Evolutionary conservation across 2,113 vertebrate genomes (phyloP), one percentile per base, ranked within the genome.

Genomic region (Typhlomys cinereus): DNA sequence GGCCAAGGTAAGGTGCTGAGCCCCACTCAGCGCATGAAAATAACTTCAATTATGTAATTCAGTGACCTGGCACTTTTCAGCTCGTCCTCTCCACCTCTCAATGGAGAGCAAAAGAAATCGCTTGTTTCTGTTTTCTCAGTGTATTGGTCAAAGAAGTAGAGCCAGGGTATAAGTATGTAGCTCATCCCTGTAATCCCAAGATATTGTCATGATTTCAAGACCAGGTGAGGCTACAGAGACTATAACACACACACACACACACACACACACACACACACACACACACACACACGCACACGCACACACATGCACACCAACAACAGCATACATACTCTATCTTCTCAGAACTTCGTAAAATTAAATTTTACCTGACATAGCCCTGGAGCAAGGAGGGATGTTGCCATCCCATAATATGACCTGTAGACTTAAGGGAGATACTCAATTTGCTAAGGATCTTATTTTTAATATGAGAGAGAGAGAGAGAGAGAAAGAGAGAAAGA

Each of bases 1-100:
- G 36, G 5, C 71, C 67, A 80, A 95, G 81, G 67, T 39, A 20
- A 82, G 91, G 86, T 34, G 84, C 84, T 74, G 57, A 54, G 81
- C 57, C 78, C 62, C 73, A 70, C 74, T 29, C 52, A 69, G 86
- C 59, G 64, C 50, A 39, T 20, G 67, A 67, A 70, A 75, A 61
- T 34, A 64, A 80, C 13, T 20, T 25, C 29, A 88, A 79, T 44
- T 27, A 75, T 70, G 13, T 41, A 18, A 54, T 29, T 87, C 15
- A 36, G 69, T 64, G 39, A 75, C 36, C 36, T 29, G 62, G 10
- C n/a, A 48, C 74, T 83, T 64, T 48, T 34, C 36, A 62, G 83
- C 79, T 70, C 69, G 39, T 82, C 75, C 89, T 54, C 39, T 44
- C 66, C 29, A 41, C 20, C 73, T 29, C 21, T 20, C 41, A 36